These are phyloP conservation scores for Tribolium castaneum DNA, from an alignment of 1,140 invertebrate genomes.

Conservation along the genomic window DNA sequence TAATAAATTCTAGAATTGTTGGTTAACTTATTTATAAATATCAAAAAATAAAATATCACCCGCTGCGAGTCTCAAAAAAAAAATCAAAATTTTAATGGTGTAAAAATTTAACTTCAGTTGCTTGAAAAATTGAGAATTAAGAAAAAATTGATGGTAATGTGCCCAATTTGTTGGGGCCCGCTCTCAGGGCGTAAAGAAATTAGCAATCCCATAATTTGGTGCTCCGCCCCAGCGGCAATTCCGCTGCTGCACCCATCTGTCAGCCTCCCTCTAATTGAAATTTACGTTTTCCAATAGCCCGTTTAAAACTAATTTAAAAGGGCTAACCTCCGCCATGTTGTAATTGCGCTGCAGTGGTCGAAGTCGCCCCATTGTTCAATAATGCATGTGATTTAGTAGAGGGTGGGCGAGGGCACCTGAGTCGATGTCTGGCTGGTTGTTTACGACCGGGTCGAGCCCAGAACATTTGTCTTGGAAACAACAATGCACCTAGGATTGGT, in stretches of 20 bases:
- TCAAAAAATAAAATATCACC: too few relatives aligned
- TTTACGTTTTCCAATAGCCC: conserved; percentile 43
- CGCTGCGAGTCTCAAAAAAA: too few relatives aligned
- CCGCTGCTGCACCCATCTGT: not conserved
- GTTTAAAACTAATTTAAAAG: not conserved
- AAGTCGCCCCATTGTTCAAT: conserved; percentile 57
- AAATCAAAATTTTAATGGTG: too few relatives aligned
- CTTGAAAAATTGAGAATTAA: too few relatives aligned
- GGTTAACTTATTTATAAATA: too few relatives aligned
- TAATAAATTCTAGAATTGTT: too few relatives aligned
- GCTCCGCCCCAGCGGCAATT: conserved; percentile 32
- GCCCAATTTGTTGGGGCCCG: not conserved
- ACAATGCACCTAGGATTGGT: conserved; percentile 54
- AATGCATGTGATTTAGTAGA: conserved; percentile 59
- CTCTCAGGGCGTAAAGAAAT: not conserved
- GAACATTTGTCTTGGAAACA: conserved; percentile 53
- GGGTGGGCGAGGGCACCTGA: conserved; percentile 56
- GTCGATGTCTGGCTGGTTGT: conserved; percentile 51
- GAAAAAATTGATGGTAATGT: too few relatives aligned
- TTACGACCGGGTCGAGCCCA: conserved; percentile 50
- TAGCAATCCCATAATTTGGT: not conserved
- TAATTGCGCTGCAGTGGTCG: conserved; percentile 50
- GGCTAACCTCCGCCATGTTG: conserved; percentile 50
- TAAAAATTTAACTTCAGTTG: too few relatives aligned
- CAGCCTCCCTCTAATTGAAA: conserved; percentile 42